A percentile compares a stretch with the other conserved stretches of the same genome.
Evolutionary conservation across 1,140 invertebrate genomes (phyloP).

Genomic region (Lepidurus packardi): DNA sequence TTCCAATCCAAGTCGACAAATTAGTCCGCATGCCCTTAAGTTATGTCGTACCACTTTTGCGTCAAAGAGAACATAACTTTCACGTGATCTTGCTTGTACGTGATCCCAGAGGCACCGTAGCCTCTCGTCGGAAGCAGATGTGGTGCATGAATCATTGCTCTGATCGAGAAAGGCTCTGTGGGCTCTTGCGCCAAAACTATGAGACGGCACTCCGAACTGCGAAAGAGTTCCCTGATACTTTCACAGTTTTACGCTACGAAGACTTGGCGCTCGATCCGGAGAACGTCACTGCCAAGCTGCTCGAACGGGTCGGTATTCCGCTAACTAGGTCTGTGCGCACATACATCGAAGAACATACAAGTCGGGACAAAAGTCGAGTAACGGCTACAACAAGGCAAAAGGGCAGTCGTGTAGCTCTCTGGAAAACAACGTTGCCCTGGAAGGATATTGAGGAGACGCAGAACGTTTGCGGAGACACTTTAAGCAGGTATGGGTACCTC

Average conservation of each 20-base stretch:
- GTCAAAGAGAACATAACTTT: not conserved
- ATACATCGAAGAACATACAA: not conserved
- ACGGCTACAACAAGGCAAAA: not conserved
- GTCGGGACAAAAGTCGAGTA: not conserved
- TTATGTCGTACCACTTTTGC: not conserved
- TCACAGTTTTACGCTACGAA: not conserved
- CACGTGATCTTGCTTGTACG: conserved; percentile 8
- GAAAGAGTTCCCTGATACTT: not conserved
- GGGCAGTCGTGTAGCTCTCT: not conserved
- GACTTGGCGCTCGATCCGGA: not conserved
- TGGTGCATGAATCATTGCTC: not conserved
- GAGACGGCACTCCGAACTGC: not conserved
- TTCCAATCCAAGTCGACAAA: not conserved
- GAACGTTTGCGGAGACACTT: not conserved
- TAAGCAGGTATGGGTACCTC: not conserved
- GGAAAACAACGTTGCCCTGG: not conserved
- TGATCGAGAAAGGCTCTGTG: not conserved
- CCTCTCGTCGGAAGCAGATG: not conserved
- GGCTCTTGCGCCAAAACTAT: not conserved
- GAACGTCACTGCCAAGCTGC: not conserved
- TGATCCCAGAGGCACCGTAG: conserved; percentile 2
- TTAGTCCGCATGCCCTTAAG: not conserved
- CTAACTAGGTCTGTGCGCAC: not conserved
- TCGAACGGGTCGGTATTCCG: not conserved
- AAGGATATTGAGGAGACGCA: not conserved